These are phyloP conservation scores for Aurelia aurita DNA, from an alignment of 30 jellyfish, hydroid and myxozoan species.

Conservation along the genomic window DNA sequence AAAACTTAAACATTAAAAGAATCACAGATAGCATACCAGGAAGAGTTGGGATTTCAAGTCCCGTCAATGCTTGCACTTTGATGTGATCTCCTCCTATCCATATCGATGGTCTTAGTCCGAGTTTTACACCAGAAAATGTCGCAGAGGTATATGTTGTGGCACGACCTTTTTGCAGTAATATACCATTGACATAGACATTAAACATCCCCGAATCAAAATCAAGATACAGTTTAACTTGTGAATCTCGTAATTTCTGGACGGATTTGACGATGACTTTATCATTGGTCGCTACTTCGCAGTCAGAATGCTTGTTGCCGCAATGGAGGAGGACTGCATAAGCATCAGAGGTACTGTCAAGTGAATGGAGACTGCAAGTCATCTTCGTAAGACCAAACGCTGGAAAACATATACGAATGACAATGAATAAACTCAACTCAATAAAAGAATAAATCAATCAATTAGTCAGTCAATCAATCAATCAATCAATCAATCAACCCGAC, in stretches of 20 bases:
- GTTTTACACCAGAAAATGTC: slow-evolving; percentile 2
- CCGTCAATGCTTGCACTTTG: slow-evolving; percentile 28
- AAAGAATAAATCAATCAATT: background rate
- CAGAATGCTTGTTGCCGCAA: background rate
- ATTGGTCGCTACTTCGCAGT: background rate
- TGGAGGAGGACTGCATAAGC: slow-evolving; percentile 5
- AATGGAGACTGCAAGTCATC: background rate
- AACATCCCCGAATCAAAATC: slow-evolving; percentile 2
- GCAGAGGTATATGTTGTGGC: background rate
- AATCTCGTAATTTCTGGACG: background rate
- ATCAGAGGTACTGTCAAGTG: background rate
- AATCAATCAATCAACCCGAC: no score
- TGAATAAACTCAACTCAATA: no score
- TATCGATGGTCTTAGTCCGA: slow-evolving; percentile 38
- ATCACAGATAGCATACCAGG: no score
- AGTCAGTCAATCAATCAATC: no score
- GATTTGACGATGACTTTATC: background rate
- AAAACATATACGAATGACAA: no score
- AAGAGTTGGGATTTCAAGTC: slow-evolving; percentile 13
- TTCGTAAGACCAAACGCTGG: slow-evolving; percentile 38
- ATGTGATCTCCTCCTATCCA: slow-evolving; percentile 41
- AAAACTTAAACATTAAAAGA: no score
- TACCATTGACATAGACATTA: slow-evolving; percentile 13
- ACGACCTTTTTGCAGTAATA: background rate
- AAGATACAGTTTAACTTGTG: background rate